Conservation (phyloP, 2,888 invertebrate species). For the Lithophane leautieri region DNA sequence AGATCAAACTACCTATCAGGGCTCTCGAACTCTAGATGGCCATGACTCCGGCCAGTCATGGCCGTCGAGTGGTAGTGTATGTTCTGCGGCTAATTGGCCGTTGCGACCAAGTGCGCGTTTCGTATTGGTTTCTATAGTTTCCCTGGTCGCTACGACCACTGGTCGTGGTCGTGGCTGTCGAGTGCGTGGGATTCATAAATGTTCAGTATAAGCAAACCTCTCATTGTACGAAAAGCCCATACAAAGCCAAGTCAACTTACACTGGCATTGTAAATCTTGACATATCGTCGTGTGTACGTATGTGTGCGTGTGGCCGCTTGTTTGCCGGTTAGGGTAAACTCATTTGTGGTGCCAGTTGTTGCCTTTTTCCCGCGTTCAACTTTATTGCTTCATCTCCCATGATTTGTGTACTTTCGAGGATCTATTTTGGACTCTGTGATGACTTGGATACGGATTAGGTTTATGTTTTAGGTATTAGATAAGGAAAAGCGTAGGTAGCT, state of each 20-base stretch:
- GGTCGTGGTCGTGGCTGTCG: no score
- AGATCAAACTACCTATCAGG: no score
- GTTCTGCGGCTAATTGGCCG: no score
- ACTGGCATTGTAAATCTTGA: background rate
- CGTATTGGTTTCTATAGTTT: no score
- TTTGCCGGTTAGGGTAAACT: conserved; percentile 55
- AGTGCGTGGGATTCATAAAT: no score
- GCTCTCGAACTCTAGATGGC: no score
- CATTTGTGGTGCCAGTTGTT: conserved; percentile 53
- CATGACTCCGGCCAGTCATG: no score
- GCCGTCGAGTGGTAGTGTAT: no score
- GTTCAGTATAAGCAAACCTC: background rate
- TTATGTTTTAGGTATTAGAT: conserved; percentile 2
- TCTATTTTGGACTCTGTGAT: conserved; percentile 26
- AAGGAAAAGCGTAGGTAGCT: background rate
- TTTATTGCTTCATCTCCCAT: conserved; percentile 56
- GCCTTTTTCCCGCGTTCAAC: conserved; percentile 38
- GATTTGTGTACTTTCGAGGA: conserved; percentile 47
- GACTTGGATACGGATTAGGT: conserved; percentile 3
- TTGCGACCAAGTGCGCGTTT: no score
- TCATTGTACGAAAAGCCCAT: background rate
- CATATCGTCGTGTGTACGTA: background rate
- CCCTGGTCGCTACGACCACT: no score
- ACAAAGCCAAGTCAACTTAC: background rate
- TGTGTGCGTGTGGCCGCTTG: conserved; percentile 6